phyloP scores from a whole-genome alignment of 2,888 invertebrate species.

The Bombyx huttoni region DNA sequence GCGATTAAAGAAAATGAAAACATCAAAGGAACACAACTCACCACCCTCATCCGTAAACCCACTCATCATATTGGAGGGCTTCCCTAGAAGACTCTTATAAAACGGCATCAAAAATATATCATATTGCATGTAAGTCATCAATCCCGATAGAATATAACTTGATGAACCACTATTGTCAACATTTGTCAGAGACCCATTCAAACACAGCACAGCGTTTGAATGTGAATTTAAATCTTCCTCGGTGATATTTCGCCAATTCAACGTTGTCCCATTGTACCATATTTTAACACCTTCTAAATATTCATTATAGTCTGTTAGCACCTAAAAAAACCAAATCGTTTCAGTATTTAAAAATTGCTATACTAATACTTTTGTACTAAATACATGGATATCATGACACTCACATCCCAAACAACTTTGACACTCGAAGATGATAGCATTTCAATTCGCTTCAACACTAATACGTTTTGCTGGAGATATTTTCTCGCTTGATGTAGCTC shows the following conservation, averaged over 20 bases:
- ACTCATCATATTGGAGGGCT: slow-evolving; percentile 91
- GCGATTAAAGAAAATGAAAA: neutral
- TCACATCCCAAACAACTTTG: slow-evolving; percentile 86
- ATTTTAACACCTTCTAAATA: slow-evolving; percentile 81
- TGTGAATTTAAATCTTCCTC: slow-evolving; percentile 40
- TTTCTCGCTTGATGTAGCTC: slow-evolving; percentile 85
- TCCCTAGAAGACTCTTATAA: slow-evolving; percentile 89
- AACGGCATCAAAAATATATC: slow-evolving; percentile 94
- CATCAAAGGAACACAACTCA: slow-evolving; percentile 24
- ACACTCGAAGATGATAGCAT: slow-evolving; percentile 83
- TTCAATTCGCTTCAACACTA: slow-evolving; percentile 78
- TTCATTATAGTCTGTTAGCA: slow-evolving; percentile 66
- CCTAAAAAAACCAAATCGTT: slow-evolving; percentile 29
- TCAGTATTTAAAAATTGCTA: neutral
- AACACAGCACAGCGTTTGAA: slow-evolving; percentile 36
- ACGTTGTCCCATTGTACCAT: slow-evolving; percentile 61
- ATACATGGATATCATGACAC: slow-evolving; percentile 24
- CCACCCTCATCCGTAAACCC: slow-evolving; percentile 90
- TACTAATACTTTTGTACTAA: neutral
- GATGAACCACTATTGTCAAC: slow-evolving; percentile 79
- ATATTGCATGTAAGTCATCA: slow-evolving; percentile 89
- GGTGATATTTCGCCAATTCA: slow-evolving; percentile 57
- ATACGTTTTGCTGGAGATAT: slow-evolving; percentile 84
- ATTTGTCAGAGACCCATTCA: slow-evolving; percentile 78
- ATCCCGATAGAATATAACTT: slow-evolving; percentile 80